Base-by-base conservation (phyloP, 1,140 invertebrate genomes). In the Brevipalpus yothersi region DNA sequence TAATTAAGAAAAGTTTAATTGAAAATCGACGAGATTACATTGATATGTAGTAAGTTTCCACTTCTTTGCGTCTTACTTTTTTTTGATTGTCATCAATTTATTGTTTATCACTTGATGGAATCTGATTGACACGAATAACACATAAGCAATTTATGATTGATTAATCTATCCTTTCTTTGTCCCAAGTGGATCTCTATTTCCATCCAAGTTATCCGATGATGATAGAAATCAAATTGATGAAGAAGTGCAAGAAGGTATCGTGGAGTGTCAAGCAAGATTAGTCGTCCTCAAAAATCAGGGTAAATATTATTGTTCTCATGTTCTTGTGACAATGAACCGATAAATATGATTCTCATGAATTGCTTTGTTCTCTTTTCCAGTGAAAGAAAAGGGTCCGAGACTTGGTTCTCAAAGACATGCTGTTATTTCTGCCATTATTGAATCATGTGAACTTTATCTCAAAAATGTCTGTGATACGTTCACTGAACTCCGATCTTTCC, bases 21-120 rank as follows among this genome's bases (percentile, higher is more conserved):
- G 81, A 91, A 65, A 84, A 90, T 69, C 78, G 83, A 60, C 80
- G 80, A 60, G 81, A 82, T 53, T 94, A 94, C 71, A 76, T 93
- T 63, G 86, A 85, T 71, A 81, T 88, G 63, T 79, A 81, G 71
- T 73, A 67, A 67, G 13, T 62, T 45, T 41, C 40, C 42, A 43
- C 56, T 15, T 19, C 21, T 47, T 41, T 21, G 13, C 60, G 39
- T 43, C 41, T 56, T 53, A 53, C n/a, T 47, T n/a, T n/a, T 15
- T 49, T 41, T 31, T 41, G 59, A 40, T 11, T 19, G 42, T 60
- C n/a, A 31, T 15, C 31, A 58, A 60, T 1, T 39, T 31, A 31
- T 31, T 31, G 31, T 31, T 2, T 5, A 31, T 31, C 31, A 31
- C 31, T 31, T 31, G 31, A 2, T 31, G 5, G 5, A 31, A 31